Evolutionary conservation across 2,888 invertebrate genomes (phyloP).

Genomic region (Leucoma salicis): DNA sequence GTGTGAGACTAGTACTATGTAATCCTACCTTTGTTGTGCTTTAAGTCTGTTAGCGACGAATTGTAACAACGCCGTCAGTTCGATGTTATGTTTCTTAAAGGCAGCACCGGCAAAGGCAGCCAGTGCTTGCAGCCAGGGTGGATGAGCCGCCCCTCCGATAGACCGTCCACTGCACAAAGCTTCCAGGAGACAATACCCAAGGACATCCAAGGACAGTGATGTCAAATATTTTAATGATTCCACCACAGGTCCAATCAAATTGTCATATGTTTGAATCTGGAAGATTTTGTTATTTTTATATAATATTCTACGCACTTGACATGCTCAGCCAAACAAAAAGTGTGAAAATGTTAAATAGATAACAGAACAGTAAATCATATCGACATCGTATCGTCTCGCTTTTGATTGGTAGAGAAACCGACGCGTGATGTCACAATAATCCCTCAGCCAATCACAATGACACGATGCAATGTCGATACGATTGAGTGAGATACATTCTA

Average conservation of each 20-base stretch:
- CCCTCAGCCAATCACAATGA: too few relatives aligned
- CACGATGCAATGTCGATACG: too few relatives aligned
- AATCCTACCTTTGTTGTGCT: slow-evolving; percentile 91
- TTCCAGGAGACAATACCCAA: slow-evolving; percentile 97
- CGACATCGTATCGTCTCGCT: too few relatives aligned
- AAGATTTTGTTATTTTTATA: background rate
- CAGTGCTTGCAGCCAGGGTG: slow-evolving; percentile 96
- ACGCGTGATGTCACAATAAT: too few relatives aligned
- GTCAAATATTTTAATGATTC: slow-evolving; percentile 98
- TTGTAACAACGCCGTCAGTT: slow-evolving; percentile 96
- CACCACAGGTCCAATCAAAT: slow-evolving; percentile 97
- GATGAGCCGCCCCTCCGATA: slow-evolving; percentile 91
- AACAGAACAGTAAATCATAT: too few relatives aligned
- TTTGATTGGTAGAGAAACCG: too few relatives aligned
- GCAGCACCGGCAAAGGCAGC: slow-evolving; percentile 98
- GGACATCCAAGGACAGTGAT: slow-evolving; percentile 96
- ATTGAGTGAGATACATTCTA: too few relatives aligned
- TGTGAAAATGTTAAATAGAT: too few relatives aligned
- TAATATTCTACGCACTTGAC: too few relatives aligned
- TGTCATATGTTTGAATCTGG: slow-evolving; percentile 96
- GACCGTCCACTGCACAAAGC: slow-evolving; percentile 82
- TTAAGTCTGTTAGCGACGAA: slow-evolving; percentile 99
- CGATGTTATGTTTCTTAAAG: slow-evolving; percentile 98
- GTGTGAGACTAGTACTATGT: too few relatives aligned
- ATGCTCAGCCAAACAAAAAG: too few relatives aligned